Evolutionary conservation across 2,113 vertebrate species (phyloP).

Genomic region (Lasiurus borealis): DNA sequence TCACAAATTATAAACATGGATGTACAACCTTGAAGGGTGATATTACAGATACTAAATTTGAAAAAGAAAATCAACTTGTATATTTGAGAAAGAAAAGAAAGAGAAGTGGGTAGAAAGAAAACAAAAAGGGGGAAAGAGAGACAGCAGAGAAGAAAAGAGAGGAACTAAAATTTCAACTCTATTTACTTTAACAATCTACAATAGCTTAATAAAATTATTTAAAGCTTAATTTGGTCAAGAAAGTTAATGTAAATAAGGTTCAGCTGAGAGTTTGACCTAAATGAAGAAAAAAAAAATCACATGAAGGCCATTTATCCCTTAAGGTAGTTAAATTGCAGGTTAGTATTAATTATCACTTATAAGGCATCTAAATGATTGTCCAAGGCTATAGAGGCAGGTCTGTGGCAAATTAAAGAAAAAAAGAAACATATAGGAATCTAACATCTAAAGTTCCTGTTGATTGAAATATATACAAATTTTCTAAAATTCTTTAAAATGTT

Average conservation of each 20-base stretch:
- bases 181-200: background rate
- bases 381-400: background rate
- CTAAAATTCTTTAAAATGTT: constrained; percentile 36
- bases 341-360: background rate
- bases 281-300: background rate
- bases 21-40: background rate
- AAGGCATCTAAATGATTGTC: background rate
- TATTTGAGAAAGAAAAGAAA: background rate
- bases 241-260: constrained; percentile 48
- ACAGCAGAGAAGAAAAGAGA: background rate
- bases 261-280: constrained; percentile 45
- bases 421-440: background rate
- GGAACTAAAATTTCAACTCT: background rate
- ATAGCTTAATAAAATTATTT: constrained; percentile 17
- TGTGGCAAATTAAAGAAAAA: background rate
- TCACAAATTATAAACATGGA: background rate
- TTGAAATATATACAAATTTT: background rate
- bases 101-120: background rate
- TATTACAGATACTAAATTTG: background rate
- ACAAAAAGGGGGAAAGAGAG: background rate
- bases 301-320: background rate
- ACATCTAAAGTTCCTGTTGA: background rate
- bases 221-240: constrained; percentile 1
- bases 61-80: background rate
- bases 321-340: background rate